phyloP scores from a whole-genome alignment of 2,888 invertebrate species.

The Dasysyrphus tricinctus region DNA sequence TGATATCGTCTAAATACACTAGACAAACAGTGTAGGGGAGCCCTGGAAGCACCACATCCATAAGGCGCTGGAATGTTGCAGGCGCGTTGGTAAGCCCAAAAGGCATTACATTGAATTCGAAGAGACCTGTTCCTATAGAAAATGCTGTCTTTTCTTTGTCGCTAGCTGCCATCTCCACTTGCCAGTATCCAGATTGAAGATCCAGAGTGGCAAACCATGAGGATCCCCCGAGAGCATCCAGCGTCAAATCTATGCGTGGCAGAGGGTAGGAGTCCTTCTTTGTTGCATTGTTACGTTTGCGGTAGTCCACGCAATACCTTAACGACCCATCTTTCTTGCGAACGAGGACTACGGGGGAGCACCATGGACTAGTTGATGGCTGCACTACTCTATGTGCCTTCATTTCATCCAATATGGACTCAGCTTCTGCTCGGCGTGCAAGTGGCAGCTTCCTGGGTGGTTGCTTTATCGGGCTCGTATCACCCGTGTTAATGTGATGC shows the following conservation, averaged over 20 bases:
- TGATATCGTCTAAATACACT: no score
- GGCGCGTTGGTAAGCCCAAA: not conserved
- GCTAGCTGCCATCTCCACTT: no score
- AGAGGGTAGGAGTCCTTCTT: no score
- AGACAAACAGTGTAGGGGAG: no score
- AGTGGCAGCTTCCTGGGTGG: slow-evolving; percentile 1
- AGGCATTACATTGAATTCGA: not conserved
- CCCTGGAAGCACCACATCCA: not conserved
- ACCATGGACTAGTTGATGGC: not conserved
- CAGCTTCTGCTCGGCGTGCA: no score
- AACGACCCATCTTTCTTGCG: not conserved
- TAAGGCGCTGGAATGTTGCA: not conserved
- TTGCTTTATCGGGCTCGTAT: not conserved
- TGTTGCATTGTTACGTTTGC: not conserved
- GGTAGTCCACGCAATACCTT: not conserved
- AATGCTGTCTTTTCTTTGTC: not conserved
- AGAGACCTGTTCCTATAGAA: not conserved
- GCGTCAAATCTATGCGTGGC: no score
- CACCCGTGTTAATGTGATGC: slow-evolving; percentile 10
- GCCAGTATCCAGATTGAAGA: no score
- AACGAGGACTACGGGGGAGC: not conserved
- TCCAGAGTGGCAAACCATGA: no score
- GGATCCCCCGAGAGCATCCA: no score
- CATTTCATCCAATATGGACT: no score
- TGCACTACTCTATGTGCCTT: no score